Evolutionary conservation across 2,888 invertebrate species (phyloP).

Genomic region (Schrankia costaestrigalis): DNA sequence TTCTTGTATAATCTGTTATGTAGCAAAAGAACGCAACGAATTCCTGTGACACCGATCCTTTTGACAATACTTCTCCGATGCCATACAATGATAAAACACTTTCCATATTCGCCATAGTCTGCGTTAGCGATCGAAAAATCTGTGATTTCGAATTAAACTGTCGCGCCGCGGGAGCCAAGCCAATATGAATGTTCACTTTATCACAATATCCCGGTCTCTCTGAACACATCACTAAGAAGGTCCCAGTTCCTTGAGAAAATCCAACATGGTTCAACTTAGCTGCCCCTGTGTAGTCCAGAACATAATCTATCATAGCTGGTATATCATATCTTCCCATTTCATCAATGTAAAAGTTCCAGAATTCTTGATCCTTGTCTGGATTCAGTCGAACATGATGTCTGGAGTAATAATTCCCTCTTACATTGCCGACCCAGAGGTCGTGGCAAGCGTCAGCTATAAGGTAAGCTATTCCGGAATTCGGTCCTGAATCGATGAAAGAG

Average conservation of each 20-base stretch:
- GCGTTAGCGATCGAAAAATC: constrained; percentile 38
- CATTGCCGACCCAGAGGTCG: constrained; percentile 47
- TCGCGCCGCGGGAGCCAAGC: constrained; percentile 82
- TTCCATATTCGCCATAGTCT: constrained; percentile 30
- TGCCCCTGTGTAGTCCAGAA: constrained; percentile 42
- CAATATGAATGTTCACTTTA: constrained; percentile 81
- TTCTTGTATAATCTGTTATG: constrained; percentile 30
- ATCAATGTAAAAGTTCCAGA: constrained; percentile 64
- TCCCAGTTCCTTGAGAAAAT: constrained; percentile 37
- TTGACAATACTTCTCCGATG: constrained; percentile 46
- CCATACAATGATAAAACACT: constrained; percentile 31
- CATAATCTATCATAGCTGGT: constrained; percentile 79
- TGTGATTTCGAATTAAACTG: constrained; percentile 77
- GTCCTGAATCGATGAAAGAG: constrained; percentile 57
- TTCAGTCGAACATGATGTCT: constrained; percentile 62
- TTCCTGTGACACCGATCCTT: constrained; percentile 47
- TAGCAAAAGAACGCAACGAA: constrained; percentile 52
- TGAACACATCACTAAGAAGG: constrained; percentile 82
- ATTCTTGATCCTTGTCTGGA: constrained; percentile 42
- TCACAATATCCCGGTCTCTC: constrained; percentile 82
- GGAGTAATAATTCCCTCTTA: constrained; percentile 69
- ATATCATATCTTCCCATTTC: constrained; percentile 82
- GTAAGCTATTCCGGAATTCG: constrained; percentile 40
- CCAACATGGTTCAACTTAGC: constrained; percentile 46
- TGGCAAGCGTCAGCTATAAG: constrained; percentile 35